Conservation (phyloP, 1,140 invertebrate species). For the Bombus turneri region DNA sequence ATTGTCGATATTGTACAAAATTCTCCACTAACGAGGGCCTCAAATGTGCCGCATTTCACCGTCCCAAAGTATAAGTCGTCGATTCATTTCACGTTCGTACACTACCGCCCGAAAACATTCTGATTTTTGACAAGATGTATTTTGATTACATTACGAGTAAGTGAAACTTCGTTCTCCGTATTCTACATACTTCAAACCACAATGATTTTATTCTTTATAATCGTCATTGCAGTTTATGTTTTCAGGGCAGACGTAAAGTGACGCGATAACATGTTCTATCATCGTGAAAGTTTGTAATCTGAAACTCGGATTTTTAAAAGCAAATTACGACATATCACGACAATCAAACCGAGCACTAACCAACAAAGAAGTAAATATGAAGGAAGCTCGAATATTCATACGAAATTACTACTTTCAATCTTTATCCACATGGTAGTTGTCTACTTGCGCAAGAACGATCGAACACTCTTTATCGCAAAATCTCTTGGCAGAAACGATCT, state of each 20-base stretch:
- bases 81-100: conserved; percentile 16
- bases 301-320: no score
- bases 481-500: conserved; percentile 24
- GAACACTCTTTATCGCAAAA: conserved; percentile 38
- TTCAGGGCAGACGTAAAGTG: no score
- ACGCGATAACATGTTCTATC: no score
- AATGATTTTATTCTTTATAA: no score
- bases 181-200: no score
- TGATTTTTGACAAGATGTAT: neutral
- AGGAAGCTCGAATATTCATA: no score
- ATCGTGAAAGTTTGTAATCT: no score
- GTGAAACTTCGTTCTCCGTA: no score
- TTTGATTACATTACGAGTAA: no score
- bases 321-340: no score
- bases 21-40: conserved; percentile 42
- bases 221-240: no score
- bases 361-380: neutral
- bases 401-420: neutral
- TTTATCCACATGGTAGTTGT: neutral
- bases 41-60: neutral
- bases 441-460: conserved; percentile 28
- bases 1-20: no score
- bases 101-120: neutral
- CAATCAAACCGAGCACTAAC: neutral
- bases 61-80: conserved; percentile 36